A percentile compares a stretch with the other conserved stretches of the same genome.
Conservation (phyloP, 2,888 invertebrate species). For the Nemoura dubitans region DNA sequence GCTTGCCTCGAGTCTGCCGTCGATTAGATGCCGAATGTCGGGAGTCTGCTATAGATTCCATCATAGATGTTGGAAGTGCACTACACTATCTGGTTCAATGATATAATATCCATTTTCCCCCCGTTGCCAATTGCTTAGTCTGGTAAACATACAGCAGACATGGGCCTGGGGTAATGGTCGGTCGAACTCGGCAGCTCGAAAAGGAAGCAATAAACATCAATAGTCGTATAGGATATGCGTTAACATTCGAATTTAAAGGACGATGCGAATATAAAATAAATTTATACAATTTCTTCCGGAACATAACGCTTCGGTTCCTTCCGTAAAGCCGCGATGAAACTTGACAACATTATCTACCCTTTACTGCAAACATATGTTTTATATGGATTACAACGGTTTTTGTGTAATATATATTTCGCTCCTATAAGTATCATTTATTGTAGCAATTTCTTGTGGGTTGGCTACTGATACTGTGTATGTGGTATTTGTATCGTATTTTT, state of each 20-base stretch:
- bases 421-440: neutral
- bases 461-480: neutral
- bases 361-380: constrained; percentile 7
- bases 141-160: neutral
- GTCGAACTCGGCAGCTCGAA: neutral
- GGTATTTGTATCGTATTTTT: neutral
- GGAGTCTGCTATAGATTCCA: neutral
- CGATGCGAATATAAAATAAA: neutral
- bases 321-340: neutral
- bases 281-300: neutral
- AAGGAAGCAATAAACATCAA: constrained; percentile 7
- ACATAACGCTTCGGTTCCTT: neutral
- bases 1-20: neutral
- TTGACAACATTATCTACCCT: constrained; percentile 12
- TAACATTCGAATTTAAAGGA: neutral
- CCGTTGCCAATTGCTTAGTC: neutral
- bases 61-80: neutral
- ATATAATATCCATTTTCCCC: neutral
- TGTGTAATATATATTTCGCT: neutral
- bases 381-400: constrained; percentile 4
- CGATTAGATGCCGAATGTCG: neutral
- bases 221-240: constrained; percentile 1
- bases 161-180: neutral
- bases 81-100: neutral
- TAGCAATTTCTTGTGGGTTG: neutral